Evolutionary conservation across 2,113 vertebrate genomes (phyloP).

Genomic region (Chamaetylas fuelleborni): DNA sequence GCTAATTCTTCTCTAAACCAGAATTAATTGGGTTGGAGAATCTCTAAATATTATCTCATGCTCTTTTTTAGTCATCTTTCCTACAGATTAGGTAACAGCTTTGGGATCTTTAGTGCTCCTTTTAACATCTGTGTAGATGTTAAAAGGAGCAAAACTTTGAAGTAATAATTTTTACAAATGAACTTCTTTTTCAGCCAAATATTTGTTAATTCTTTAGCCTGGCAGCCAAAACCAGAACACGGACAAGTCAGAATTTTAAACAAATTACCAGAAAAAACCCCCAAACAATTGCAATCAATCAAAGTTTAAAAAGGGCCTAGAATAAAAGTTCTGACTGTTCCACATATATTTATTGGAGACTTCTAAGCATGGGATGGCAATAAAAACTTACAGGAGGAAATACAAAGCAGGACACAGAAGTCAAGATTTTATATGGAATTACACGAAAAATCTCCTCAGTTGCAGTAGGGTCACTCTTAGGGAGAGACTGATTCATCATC

Average conservation of each 20-base stretch:
- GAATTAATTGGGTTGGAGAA: neutral
- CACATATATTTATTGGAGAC: neutral
- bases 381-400: neutral
- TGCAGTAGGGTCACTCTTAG: neutral
- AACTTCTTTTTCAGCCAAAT: neutral
- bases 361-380: neutral
- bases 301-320: neutral
- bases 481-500: neutral
- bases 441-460: neutral
- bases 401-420: neutral
- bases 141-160: neutral
- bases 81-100: neutral
- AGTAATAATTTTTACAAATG: neutral
- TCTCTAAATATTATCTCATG: neutral
- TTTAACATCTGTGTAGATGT: neutral
- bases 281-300: neutral
- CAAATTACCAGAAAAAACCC: fast-evolving
- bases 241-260: neutral
- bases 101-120: neutral
- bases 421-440: neutral
- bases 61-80: neutral
- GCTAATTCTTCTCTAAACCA: neutral
- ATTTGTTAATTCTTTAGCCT: neutral
- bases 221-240: neutral
- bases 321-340: neutral